Percentiles rank a stretch among this genome's conserved stretches.
Conservation (phyloP, 2,888 invertebrate species). For the Harpagoxenus sublaevis region DNA sequence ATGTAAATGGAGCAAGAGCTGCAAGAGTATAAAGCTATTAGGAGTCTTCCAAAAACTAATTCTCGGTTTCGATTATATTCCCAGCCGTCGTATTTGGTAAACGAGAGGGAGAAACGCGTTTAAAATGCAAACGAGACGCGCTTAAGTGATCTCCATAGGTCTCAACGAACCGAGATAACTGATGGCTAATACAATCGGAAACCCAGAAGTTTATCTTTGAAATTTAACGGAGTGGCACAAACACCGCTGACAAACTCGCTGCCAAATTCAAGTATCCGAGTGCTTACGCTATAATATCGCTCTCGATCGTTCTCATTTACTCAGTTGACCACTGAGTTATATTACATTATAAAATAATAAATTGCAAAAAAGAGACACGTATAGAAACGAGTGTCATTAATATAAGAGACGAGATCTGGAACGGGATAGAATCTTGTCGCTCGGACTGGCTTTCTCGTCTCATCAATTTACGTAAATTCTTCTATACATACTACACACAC, state of each 20-base stretch:
- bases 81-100: background rate
- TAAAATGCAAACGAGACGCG: constrained; percentile 19
- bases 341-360: background rate
- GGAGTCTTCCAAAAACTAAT: background rate
- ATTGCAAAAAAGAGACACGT: background rate
- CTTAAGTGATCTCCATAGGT: background rate
- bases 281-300: background rate
- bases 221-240: background rate
- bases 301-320: background rate
- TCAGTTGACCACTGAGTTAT: background rate
- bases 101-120: background rate
- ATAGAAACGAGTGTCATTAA: background rate
- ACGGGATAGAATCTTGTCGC: background rate
- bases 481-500: too few relatives aligned
- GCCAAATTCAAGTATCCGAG: background rate
- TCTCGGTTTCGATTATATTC: background rate
- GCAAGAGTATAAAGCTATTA: background rate
- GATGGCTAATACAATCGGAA: background rate
- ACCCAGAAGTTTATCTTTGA: background rate
- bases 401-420: background rate
- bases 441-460: background rate
- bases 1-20: background rate
- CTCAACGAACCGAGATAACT: background rate
- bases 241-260: background rate
- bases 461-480: background rate